These are phyloP conservation scores for Carettochelys insculpta DNA, from an alignment of 2,113 vertebrate species.

Conservation along the genomic window DNA sequence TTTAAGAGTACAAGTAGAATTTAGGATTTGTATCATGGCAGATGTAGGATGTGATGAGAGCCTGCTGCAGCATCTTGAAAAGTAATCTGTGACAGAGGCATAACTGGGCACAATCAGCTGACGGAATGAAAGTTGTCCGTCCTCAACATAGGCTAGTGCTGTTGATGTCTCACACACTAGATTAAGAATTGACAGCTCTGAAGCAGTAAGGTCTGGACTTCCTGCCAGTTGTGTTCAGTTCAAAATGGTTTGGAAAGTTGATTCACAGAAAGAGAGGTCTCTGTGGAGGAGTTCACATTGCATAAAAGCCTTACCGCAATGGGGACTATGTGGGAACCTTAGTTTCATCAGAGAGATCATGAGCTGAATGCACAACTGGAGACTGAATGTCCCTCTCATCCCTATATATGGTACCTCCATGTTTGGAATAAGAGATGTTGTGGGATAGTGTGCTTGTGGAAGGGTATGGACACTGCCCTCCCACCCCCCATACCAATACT, in stretches of 20 bases:
- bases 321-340: not conserved
- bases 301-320: accelerated
- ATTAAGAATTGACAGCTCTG: accelerated
- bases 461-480: no score
- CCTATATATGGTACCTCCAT: not conserved
- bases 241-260: not conserved
- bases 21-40: not conserved
- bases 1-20: not conserved
- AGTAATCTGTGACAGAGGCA: accelerated
- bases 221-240: not conserved
- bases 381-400: not conserved
- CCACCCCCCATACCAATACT: no score
- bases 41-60: not conserved
- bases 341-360: not conserved
- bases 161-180: not conserved
- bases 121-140: accelerated
- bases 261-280: not conserved
- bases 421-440: not conserved
- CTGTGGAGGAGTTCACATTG: not conserved
- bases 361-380: not conserved
- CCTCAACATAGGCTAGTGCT: accelerated
- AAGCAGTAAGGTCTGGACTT: not conserved
- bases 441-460: accelerated
- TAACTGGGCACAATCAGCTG: not conserved
- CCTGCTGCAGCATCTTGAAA: not conserved